Conservation (phyloP, 2,113 vertebrate species). For the Seriola aureovittata region DNA sequence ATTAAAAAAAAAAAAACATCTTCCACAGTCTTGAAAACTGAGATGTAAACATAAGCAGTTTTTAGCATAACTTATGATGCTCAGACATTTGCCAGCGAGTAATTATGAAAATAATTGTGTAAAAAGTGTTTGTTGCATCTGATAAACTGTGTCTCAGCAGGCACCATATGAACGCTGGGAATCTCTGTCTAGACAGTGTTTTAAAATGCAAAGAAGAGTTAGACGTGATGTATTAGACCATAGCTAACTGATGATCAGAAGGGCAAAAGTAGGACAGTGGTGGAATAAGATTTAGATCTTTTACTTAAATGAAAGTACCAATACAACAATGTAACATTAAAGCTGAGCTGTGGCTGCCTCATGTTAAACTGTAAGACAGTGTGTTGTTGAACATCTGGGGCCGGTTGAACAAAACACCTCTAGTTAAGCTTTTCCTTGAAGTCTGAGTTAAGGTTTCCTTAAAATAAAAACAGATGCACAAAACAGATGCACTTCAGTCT, state of each 20-base stretch:
- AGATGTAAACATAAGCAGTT: no score
- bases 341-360: background rate
- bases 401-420: no score
- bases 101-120: background rate
- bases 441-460: no score
- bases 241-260: background rate
- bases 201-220: background rate
- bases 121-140: background rate
- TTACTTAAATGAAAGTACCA: no score
- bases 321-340: no score
- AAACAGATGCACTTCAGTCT: no score
- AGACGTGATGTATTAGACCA: background rate
- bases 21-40: background rate
- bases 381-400: background rate
- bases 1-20: background rate
- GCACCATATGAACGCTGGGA: background rate
- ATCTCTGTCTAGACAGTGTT: background rate
- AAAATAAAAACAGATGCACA: no score
- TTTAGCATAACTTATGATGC: background rate
- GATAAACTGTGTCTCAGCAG: background rate
- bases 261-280: no score
- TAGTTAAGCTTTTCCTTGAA: no score
- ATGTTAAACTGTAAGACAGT: background rate
- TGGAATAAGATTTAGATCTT: no score
- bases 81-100: background rate